phyloP scores from a whole-genome alignment of 2,888 invertebrate genomes.

The Cabera pusaria region DNA sequence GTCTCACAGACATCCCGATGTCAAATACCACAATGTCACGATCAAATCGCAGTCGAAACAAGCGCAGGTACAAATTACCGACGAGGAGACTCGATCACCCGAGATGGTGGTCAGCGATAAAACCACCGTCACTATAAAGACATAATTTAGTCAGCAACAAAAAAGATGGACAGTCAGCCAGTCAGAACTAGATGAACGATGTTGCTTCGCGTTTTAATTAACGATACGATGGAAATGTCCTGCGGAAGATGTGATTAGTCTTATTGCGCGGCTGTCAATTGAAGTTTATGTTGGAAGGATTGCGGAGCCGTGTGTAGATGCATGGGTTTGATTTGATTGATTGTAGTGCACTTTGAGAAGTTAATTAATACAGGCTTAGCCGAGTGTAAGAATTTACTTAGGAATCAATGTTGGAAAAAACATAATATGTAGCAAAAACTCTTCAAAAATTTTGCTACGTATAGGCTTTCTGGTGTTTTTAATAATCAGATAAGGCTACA shows the following conservation, averaged over 20 bases:
- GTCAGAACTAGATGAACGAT: constrained; percentile 73
- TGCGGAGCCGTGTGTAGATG: constrained; percentile 7
- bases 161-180: constrained; percentile 48
- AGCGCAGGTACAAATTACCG: constrained; percentile 77
- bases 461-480: too few species aligned
- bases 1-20: constrained; percentile 27
- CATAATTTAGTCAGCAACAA: constrained; percentile 80
- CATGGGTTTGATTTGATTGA: constrained; percentile 4
- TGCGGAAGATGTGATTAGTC: constrained; percentile 39
- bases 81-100: constrained; percentile 64
- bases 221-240: constrained; percentile 68
- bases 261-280: constrained; percentile 26
- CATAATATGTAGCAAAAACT: too few species aligned
- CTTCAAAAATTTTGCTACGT: too few species aligned
- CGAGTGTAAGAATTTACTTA: too few species aligned
- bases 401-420: too few species aligned
- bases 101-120: constrained; percentile 73
- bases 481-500: too few species aligned
- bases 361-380: too few species aligned
- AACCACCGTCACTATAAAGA: constrained; percentile 72
- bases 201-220: constrained; percentile 72
- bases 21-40: constrained; percentile 41
- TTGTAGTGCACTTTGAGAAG: too few species aligned
- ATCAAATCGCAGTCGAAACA: constrained; percentile 57
- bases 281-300: constrained; percentile 20